Evolutionary conservation across 1,140 invertebrate species (phyloP), one percentile per base, ranked within the genome.

Genomic region (Sarcophaga bullata): DNA sequence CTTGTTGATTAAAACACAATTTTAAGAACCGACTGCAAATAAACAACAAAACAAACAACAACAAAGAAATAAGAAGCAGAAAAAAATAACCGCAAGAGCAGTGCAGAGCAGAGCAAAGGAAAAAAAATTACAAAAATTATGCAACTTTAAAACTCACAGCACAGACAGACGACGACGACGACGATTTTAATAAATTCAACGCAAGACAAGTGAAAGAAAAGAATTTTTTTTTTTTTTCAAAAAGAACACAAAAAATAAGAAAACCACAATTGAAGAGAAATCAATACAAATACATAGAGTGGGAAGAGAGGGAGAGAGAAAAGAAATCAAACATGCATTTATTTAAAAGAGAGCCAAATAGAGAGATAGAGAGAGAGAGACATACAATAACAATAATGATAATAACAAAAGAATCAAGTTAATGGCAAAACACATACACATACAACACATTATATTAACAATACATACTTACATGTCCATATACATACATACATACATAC

Each of bases 341-440:
- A 72, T 72, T 72, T 72, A 72, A 72, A 72, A 17, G 62, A 25
- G 37, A n/a, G n/a, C n/a, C 17, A 19, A 72, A 72, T n/a, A n/a
- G n/a, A n/a, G n/a, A n/a, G n/a, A 72, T 8, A 72, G 25, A 37
- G 9, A 54, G 10, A 10, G 52, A 72, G 6, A 72, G 37, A 72
- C 62, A 25, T 25, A 62, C 8, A 72, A 72, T 25, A 72, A 72
- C 3, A 17, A 72, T 25, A 72, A 72, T 72, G 19, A 72, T 4
- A 25, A n/a, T n/a, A n/a, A n/a, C n/a, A 19, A 72, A 6, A 10
- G 11, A 19, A 78, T 50, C 17, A 78, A 78, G n/a, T 50, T 25
- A 76, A 48, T 48, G 46, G 25, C 17, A 76, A 10, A 49, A 76
- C 17, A 49, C 48, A 48, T 76, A 78, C 15, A 46, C 10, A 25